A percentile compares a stretch with the other conserved stretches of the same genome.
Conservation (phyloP, 23 tunicate genomes). For the Styela plicata region DNA sequence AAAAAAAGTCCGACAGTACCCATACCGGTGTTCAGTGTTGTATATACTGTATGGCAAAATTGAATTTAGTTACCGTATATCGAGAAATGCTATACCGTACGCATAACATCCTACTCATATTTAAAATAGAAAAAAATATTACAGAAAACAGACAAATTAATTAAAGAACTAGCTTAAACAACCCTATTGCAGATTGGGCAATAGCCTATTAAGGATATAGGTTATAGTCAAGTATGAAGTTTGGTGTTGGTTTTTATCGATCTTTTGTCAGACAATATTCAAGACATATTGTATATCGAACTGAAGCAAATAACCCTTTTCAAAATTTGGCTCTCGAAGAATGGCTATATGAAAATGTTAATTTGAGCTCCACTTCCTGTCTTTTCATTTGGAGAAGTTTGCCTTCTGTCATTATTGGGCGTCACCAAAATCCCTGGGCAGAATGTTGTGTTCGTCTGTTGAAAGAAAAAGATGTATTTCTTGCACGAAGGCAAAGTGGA, state of each 20-base stretch:
- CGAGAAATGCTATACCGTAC: too few relatives aligned
- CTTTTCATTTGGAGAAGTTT: conserved; percentile 73
- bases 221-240: too few relatives aligned
- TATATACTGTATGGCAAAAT: too few relatives aligned
- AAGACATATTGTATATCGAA: conserved; percentile 36
- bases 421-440: conserved; percentile 91
- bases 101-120: too few relatives aligned
- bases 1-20: too few relatives aligned
- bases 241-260: not conserved
- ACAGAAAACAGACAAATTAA: too few relatives aligned
- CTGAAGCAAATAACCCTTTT: conserved; percentile 50
- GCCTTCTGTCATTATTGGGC: conserved; percentile 80
- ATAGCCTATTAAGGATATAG: too few relatives aligned
- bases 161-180: too few relatives aligned
- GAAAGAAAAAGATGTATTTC: conserved; percentile 20
- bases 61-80: too few relatives aligned
- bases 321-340: conserved; percentile 82
- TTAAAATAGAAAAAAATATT: too few relatives aligned
- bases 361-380: conserved; percentile 41
- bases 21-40: too few relatives aligned
- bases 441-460: conserved; percentile 49
- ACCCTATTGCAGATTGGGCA: too few relatives aligned
- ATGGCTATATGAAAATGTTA: conserved; percentile 75
- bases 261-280: not conserved
- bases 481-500: conserved; percentile 78